Conservation (phyloP, 2,113 vertebrate genomes). For the Xiphias gladius region DNA sequence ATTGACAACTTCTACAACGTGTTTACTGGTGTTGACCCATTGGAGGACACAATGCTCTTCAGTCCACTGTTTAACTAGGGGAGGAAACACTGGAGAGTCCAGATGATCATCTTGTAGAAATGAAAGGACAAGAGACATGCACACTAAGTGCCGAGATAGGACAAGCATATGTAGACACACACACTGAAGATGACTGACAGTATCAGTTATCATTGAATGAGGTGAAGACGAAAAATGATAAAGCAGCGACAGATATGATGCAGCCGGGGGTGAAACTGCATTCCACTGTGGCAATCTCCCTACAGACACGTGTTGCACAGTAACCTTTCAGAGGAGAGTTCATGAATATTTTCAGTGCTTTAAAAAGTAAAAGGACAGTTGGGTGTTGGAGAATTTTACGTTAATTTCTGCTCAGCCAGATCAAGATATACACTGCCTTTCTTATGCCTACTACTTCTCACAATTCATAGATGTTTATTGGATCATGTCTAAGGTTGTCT, state of each 20-base stretch:
- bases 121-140: not conserved
- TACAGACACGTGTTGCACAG: too few relatives aligned
- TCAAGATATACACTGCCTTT: not conserved
- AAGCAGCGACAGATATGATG: not conserved
- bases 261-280: not conserved
- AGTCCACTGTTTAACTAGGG: not conserved
- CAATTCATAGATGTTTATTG: too few relatives aligned
- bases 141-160: not conserved
- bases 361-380: not conserved
- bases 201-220: not conserved
- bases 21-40: not conserved
- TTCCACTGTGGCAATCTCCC: not conserved
- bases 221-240: not conserved
- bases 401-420: not conserved
- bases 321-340: not conserved
- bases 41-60: too few relatives aligned
- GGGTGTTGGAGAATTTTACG: too few relatives aligned
- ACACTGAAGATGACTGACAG: not conserved
- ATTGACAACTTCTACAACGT: not conserved
- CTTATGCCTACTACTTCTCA: too few relatives aligned
- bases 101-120: not conserved
- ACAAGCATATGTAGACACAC: not conserved
- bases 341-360: not conserved
- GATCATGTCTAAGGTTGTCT: not conserved
- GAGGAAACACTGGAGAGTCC: not conserved